These are phyloP conservation scores for Piaya cayana DNA, from an alignment of 2,113 vertebrate genomes.

Conservation along the genomic window DNA sequence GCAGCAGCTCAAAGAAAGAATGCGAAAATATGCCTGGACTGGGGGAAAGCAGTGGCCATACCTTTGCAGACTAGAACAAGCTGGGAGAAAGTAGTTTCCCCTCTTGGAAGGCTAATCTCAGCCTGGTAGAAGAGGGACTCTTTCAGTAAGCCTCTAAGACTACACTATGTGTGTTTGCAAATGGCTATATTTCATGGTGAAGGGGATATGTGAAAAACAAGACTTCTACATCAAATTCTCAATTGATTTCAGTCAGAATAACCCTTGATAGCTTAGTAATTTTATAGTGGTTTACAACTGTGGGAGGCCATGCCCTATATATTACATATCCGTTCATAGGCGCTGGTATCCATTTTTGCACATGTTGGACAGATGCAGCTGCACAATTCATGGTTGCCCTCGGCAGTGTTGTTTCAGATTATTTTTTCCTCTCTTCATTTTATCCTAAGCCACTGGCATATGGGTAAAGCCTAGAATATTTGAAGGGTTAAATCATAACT, in stretches of 20 bases:
- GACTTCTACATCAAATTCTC: neutral
- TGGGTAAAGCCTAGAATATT: neutral
- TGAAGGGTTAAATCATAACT: constrained; percentile 4
- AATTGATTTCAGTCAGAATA: neutral
- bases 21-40: neutral
- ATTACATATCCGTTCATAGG: neutral
- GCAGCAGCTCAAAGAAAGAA: neutral
- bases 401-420: fast-evolving
- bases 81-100: neutral
- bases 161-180: neutral
- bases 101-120: neutral
- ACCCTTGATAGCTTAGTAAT: neutral
- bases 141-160: neutral
- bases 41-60: neutral
- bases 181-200: fast-evolving
- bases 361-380: neutral
- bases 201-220: neutral
- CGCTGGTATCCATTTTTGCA: neutral
- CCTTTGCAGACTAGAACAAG: neutral
- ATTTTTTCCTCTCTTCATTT: neutral
- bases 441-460: neutral
- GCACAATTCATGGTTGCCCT: neutral
- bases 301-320: neutral
- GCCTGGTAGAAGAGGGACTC: neutral
- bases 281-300: neutral